Conservation (phyloP, 2,888 invertebrate genomes). For the Oscheius myriophilus region DNA sequence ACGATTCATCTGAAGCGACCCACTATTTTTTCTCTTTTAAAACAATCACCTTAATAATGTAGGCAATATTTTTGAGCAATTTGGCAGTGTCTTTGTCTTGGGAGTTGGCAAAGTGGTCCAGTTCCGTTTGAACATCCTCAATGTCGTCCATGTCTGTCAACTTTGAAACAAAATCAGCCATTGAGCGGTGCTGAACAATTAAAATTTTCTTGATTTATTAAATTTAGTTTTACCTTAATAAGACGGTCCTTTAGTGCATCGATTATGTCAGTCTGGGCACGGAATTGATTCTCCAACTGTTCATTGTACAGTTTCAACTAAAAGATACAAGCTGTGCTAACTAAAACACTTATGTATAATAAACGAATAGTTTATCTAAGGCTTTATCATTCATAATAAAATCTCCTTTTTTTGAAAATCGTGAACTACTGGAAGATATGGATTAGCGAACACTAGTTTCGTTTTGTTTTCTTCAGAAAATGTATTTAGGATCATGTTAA, state of each 20-base stretch:
- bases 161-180: conserved; percentile 36
- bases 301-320: conserved; percentile 51
- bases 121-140: conserved; percentile 37
- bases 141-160: conserved; percentile 43
- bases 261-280: conserved; percentile 65
- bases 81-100: conserved; percentile 48
- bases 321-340: neutral
- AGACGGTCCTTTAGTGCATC: conserved; percentile 62
- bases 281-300: conserved; percentile 56
- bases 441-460: too few relatives aligned
- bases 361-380: too few relatives aligned
- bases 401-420: too few relatives aligned
- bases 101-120: conserved; percentile 38
- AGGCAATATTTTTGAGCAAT: conserved; percentile 41
- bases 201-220: neutral
- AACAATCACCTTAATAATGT: conserved; percentile 37
- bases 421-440: too few relatives aligned
- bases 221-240: conserved; percentile 37
- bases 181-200: conserved; percentile 21
- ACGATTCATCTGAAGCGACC: conserved; percentile 8
- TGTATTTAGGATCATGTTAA: too few relatives aligned
- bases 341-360: neutral
- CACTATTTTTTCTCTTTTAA: neutral
- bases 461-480: too few relatives aligned
- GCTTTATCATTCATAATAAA: neutral